Percentiles rank a stretch among this genome's conserved stretches.
phyloP scores from a whole-genome alignment of 1,140 invertebrate species.

The Brachionus manjavacas region DNA sequence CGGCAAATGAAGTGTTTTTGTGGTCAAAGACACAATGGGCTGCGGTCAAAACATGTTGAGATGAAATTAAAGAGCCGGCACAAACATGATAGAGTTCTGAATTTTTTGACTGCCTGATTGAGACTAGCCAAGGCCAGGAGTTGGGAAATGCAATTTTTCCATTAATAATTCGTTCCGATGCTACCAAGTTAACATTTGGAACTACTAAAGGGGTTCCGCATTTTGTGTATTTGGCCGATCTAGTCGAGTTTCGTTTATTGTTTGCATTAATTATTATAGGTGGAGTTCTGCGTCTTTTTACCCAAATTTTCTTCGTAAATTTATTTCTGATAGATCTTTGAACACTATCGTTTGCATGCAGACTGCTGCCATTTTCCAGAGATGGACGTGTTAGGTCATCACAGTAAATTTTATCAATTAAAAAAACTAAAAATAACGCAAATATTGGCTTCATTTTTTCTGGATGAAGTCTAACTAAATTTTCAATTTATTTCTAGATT shows the following conservation, averaged over 20 bases:
- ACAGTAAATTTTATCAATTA: neutral
- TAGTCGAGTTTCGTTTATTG: neutral
- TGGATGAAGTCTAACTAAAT: neutral
- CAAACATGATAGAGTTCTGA: neutral
- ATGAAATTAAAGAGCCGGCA: neutral
- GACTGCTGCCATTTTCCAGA: neutral
- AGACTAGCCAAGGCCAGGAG: constrained; percentile 7
- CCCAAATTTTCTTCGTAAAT: neutral
- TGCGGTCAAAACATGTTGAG: neutral
- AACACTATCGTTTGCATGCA: neutral
- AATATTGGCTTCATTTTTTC: neutral
- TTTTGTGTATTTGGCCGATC: neutral
- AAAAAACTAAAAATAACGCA: neutral
- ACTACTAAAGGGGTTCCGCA: neutral
- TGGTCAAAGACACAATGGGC: neutral
- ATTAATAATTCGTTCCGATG: neutral
- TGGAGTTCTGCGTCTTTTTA: neutral
- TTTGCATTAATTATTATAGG: neutral
- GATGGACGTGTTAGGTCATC: neutral
- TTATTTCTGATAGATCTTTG: neutral
- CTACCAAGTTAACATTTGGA: neutral
- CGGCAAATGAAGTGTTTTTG: neutral
- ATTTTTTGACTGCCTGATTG: neutral
- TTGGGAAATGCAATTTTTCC: neutral
- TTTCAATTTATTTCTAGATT: too few relatives aligned